A percentile compares a stretch with the other conserved stretches of the same genome.
phyloP scores from a whole-genome alignment of 30 jellyfish, hydroid and myxozoan species.

The Aurelia sp. region DNA sequence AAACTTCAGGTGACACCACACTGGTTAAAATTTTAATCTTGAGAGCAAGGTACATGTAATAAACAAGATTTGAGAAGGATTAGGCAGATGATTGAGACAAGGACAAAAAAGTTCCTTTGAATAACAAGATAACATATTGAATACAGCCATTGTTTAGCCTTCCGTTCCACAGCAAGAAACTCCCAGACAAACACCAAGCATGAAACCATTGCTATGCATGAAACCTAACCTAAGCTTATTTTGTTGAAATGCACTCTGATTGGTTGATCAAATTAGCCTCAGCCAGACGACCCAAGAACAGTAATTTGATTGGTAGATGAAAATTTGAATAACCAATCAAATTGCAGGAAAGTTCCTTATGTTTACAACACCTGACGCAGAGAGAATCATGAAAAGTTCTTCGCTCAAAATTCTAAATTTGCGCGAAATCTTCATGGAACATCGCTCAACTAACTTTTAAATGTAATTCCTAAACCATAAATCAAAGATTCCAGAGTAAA shows the following conservation, averaged over 20 bases:
- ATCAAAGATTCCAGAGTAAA: too few species aligned
- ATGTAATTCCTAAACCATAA: neutral
- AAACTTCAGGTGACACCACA: too few species aligned
- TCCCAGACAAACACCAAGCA: neutral
- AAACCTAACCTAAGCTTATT: conserved; percentile 57
- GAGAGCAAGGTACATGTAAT: too few species aligned
- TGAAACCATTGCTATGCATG: conserved; percentile 38
- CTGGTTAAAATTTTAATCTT: too few species aligned
- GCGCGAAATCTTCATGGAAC: too few species aligned
- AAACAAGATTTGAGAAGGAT: too few species aligned
- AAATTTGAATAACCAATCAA: conserved; percentile 44
- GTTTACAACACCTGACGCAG: conserved; percentile 73
- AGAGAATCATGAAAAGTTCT: neutral
- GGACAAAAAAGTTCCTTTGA: too few species aligned
- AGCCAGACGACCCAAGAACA: conserved; percentile 52
- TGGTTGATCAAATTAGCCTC: conserved; percentile 41
- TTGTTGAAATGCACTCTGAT: conserved; percentile 35
- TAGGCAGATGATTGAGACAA: too few species aligned
- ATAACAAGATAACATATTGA: too few species aligned
- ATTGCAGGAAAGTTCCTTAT: conserved; percentile 13
- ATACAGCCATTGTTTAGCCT: neutral
- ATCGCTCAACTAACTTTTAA: neutral
- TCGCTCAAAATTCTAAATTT: neutral
- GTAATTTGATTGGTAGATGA: conserved; percentile 40
- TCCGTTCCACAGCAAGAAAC: conserved; percentile 6